These are phyloP conservation scores for Amphipyra tragopoginis DNA, from an alignment of 2,888 invertebrate genomes.

Conservation along the genomic window DNA sequence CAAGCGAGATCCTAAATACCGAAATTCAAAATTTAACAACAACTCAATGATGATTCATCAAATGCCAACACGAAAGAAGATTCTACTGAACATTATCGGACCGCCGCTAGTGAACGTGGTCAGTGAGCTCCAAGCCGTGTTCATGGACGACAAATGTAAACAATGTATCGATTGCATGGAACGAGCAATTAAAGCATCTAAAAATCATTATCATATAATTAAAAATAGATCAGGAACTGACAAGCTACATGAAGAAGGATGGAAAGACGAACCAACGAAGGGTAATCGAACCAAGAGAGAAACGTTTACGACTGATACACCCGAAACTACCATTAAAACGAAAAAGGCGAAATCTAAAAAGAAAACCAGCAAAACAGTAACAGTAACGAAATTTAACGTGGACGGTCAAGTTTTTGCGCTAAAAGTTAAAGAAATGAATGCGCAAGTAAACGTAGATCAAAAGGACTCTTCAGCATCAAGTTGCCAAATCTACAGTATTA, in stretches of 20 bases:
- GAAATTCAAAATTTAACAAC: conserved; percentile 25
- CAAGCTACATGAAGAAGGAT: conserved; percentile 61
- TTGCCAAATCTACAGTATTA: conserved; percentile 76
- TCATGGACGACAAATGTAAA: conserved; percentile 65
- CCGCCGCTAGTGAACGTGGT: conserved; percentile 53
- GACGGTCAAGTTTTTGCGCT: conserved; percentile 74
- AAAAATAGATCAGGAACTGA: conserved; percentile 46
- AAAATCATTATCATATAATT: conserved; percentile 37
- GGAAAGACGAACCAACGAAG: conserved; percentile 48
- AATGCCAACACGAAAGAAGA: conserved; percentile 49
- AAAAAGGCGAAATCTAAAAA: conserved; percentile 61
- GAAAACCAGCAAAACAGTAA: conserved; percentile 59
- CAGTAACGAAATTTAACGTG: conserved; percentile 74
- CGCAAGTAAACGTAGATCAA: conserved; percentile 22
- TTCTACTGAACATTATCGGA: conserved; percentile 62
- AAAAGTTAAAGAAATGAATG: conserved; percentile 72
- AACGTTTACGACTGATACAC: conserved; percentile 16
- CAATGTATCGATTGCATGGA: conserved; percentile 74
- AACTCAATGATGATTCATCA: conserved; percentile 30
- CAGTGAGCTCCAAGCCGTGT: conserved; percentile 65
- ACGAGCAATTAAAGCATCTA: conserved; percentile 67
- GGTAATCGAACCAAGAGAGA: conserved; percentile 62
- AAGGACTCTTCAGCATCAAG: conserved; percentile 43
- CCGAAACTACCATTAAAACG: conserved; percentile 32
- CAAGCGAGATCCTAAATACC: neutral